Evolutionary conservation across 2,888 invertebrate genomes (phyloP).

Genomic region (Harpalus rufipes): DNA sequence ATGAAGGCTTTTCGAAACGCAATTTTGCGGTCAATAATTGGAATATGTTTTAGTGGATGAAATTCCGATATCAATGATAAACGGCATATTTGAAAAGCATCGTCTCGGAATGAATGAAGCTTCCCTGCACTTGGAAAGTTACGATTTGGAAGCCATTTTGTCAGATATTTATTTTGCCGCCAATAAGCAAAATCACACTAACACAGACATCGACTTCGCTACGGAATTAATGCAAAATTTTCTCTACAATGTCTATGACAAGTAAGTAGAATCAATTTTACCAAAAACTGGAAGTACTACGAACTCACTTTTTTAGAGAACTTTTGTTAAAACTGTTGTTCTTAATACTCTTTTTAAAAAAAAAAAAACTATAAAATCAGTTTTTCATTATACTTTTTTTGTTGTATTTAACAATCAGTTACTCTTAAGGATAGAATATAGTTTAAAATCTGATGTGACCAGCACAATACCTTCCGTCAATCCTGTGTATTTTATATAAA

Average conservation of each 20-base stretch:
- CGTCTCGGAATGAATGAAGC: conserved; percentile 85
- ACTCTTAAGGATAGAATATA: too few species aligned
- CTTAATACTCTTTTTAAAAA: too few species aligned
- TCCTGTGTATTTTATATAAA: too few species aligned
- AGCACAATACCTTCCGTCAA: too few species aligned
- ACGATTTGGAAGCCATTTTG: conserved; percentile 85
- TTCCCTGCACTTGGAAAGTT: conserved; percentile 82
- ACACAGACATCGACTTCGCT: conserved; percentile 82
- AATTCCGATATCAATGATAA: conserved; percentile 79
- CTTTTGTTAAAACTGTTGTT: too few species aligned
- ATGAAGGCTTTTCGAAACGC: too few species aligned
- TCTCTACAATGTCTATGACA: conserved; percentile 84
- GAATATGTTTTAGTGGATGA: conserved; percentile 72
- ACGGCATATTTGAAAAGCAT: conserved; percentile 86
- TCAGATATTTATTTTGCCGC: conserved; percentile 87
- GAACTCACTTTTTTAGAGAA: too few species aligned
- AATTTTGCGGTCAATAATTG: conserved; percentile 68
- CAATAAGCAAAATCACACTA: conserved; percentile 82
- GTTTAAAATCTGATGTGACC: too few species aligned
- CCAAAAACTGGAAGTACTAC: not conserved
- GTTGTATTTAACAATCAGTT: too few species aligned
- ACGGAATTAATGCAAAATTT: conserved; percentile 84
- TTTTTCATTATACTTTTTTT: too few species aligned
- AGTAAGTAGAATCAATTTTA: conserved; percentile 76
- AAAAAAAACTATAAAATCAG: too few species aligned